A percentile compares a stretch with the other conserved stretches of the same genome.
phyloP scores from a whole-genome alignment of 2,888 invertebrate species.

The Agrochola litura region DNA sequence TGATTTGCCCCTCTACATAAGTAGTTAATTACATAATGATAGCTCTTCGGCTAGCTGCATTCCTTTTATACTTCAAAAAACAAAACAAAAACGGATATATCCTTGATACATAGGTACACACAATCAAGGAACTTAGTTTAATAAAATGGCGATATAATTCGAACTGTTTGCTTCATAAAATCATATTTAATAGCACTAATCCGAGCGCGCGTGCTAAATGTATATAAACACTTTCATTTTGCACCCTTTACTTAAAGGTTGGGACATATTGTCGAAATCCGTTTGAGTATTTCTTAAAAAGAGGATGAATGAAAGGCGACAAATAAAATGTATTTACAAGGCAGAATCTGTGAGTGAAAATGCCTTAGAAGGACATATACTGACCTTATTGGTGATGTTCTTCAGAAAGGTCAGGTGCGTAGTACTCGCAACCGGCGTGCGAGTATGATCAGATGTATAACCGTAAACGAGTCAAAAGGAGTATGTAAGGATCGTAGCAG shows the following conservation, averaged over 20 bases:
- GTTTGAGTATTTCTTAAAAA: not conserved
- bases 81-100: not conserved
- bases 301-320: too few relatives aligned
- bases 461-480: too few relatives aligned
- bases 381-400: too few relatives aligned
- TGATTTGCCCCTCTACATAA: not conserved
- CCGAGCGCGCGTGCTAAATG: conserved; percentile 30
- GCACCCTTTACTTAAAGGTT: not conserved
- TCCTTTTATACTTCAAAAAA: not conserved
- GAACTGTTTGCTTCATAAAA: conserved; percentile 50
- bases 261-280: conserved; percentile 1
- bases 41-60: not conserved
- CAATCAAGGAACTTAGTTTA: conserved; percentile 4
- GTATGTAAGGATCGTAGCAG: too few relatives aligned
- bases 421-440: too few relatives aligned
- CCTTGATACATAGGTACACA: not conserved
- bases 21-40: not conserved
- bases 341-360: too few relatives aligned
- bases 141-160: conserved; percentile 10
- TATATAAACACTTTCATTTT: conserved; percentile 25
- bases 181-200: conserved; percentile 30
- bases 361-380: too few relatives aligned
- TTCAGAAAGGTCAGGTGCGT: too few relatives aligned
- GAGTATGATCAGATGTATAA: too few relatives aligned
- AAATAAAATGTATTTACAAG: too few relatives aligned